These are phyloP conservation scores for Pyrgilauda ruficollis DNA, from an alignment of 2,113 vertebrate genomes.

Conservation along the genomic window DNA sequence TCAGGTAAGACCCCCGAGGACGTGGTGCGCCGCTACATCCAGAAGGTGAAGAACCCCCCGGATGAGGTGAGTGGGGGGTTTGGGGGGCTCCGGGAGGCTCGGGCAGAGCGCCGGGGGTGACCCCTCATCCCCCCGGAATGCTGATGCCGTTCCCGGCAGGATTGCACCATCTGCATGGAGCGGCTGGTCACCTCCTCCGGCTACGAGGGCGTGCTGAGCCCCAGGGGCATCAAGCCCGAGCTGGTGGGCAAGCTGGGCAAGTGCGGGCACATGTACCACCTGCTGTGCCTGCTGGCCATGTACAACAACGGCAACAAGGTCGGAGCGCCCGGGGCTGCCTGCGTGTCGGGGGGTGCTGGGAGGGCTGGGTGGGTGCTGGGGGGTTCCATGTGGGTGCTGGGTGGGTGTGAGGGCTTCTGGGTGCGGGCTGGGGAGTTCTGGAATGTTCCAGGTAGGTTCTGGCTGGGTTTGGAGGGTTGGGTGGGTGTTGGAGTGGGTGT, in stretches of 20 bases:
- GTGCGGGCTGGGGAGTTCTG: too few species aligned
- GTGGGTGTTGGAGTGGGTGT: too few species aligned
- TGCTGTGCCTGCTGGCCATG: slow-evolving; percentile 96
- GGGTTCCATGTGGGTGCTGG: too few species aligned
- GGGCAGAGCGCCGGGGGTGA: not conserved
- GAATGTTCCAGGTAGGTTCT: too few species aligned
- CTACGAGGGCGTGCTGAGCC: slow-evolving; percentile 89
- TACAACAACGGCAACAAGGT: slow-evolving; percentile 97
- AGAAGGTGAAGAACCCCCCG: slow-evolving; percentile 90
- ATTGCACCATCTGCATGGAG: slow-evolving; percentile 60
- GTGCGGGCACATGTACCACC: slow-evolving; percentile 95
- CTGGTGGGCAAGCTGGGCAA: slow-evolving; percentile 93
- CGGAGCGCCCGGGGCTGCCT: not conserved
- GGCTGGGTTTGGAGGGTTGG: too few species aligned
- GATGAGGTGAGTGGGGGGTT: slow-evolving; percentile 82
- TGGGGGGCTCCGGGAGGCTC: not conserved
- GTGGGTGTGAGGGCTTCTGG: too few species aligned
- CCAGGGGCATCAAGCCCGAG: slow-evolving; percentile 87
- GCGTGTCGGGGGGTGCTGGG: too few species aligned
- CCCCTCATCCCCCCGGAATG: fast-evolving
- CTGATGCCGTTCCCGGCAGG: not conserved
- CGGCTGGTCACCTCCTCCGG: slow-evolving; percentile 83
- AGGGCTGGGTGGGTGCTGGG: too few species aligned
- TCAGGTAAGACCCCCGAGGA: slow-evolving; percentile 93
- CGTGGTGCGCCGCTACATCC: slow-evolving; percentile 90